These are phyloP conservation scores for Scolopax bukidnonensis DNA, from an alignment of 2,797 vertebrate genomes.

Conservation along the genomic window DNA sequence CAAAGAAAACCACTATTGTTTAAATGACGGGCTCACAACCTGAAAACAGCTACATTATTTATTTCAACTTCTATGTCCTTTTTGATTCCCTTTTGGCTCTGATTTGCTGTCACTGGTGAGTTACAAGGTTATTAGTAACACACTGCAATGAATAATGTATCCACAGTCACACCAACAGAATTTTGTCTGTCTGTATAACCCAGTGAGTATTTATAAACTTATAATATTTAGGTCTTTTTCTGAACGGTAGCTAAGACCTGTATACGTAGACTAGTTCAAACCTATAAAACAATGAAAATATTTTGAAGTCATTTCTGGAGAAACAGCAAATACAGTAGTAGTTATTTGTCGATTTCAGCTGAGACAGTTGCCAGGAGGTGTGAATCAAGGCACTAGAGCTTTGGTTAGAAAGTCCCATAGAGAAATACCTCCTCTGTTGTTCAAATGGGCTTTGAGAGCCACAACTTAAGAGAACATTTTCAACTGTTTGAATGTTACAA, in stretches of 20 bases:
- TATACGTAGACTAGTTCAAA: background rate
- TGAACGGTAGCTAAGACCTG: background rate
- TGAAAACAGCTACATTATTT: constrained; percentile 50
- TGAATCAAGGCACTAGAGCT: background rate
- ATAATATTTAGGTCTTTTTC: background rate
- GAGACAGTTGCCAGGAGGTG: background rate
- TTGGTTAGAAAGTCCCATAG: background rate
- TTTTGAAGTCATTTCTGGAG: background rate
- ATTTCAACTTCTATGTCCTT: constrained; percentile 51
- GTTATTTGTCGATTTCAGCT: background rate
- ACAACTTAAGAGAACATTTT: background rate
- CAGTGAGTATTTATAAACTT: background rate
- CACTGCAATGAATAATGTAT: constrained; percentile 48
- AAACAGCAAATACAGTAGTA: background rate
- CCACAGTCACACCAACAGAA: background rate
- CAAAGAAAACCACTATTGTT: background rate
- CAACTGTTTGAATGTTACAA: background rate
- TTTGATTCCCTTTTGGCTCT: constrained; percentile 45
- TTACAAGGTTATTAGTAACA: constrained; percentile 46
- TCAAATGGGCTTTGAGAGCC: background rate
- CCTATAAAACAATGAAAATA: background rate
- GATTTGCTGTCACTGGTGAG: constrained; percentile 30
- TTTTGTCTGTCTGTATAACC: background rate
- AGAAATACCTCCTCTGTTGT: background rate
- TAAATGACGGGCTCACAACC: background rate